Evolutionary conservation across 2,888 invertebrate species (phyloP).

Genomic region (Sphaerolaimus hirsutus): DNA sequence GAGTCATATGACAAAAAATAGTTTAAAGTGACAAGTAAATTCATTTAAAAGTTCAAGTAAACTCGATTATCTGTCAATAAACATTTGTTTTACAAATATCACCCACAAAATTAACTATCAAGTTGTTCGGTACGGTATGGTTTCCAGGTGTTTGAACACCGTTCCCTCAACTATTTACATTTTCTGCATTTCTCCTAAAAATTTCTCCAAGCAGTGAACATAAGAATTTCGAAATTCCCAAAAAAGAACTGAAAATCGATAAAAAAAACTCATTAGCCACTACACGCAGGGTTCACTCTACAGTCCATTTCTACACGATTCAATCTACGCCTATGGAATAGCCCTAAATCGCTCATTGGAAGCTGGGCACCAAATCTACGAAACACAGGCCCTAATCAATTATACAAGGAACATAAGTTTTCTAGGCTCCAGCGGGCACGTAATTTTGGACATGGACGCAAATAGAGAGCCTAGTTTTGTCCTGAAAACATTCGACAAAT

Average conservation of each 20-base stretch:
- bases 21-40: not conserved
- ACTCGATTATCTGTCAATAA: not conserved
- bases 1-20: too few species aligned
- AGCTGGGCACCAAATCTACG: not conserved
- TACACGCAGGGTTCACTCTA: slow-evolving; percentile 4
- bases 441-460: too few species aligned
- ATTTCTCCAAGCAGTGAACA: too few species aligned
- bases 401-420: not conserved
- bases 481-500: slow-evolving; percentile 1
- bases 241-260: too few species aligned
- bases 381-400: not conserved
- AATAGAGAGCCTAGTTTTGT: slow-evolving; percentile 4
- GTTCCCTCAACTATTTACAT: not conserved
- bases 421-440: too few species aligned
- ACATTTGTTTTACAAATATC: too few species aligned
- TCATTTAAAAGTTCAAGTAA: not conserved
- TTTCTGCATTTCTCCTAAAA: too few species aligned
- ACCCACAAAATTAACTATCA: too few species aligned
- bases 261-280: too few species aligned
- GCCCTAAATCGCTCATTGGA: not conserved
- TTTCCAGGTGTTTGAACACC: too few species aligned
- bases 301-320: slow-evolving; percentile 5
- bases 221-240: too few species aligned
- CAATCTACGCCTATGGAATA: not conserved
- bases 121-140: too few species aligned